Percentiles rank a stretch among this genome's conserved stretches.
Conservation (phyloP, 2,113 vertebrate genomes). For the Saimiri boliviensis region DNA sequence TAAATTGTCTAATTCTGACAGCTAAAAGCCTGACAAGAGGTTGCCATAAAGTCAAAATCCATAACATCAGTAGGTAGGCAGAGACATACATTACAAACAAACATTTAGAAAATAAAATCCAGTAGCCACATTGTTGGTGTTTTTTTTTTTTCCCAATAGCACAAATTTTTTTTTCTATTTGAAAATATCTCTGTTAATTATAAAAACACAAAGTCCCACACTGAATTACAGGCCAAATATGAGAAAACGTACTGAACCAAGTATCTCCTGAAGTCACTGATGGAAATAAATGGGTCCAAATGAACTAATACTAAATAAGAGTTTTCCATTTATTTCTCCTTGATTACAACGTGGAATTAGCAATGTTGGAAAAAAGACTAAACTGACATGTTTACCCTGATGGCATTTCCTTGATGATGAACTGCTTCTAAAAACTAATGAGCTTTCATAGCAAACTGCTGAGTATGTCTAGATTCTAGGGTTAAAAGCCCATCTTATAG, state of each 20-base stretch:
- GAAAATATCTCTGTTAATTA: slow-evolving; percentile 59
- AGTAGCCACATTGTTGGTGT: neutral
- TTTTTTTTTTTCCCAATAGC: neutral
- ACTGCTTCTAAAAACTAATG: slow-evolving; percentile 68
- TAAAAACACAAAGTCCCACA: slow-evolving; percentile 17
- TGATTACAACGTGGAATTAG: slow-evolving; percentile 45
- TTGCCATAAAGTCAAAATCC: slow-evolving; percentile 41
- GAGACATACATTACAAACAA: slow-evolving; percentile 14
- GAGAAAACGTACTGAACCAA: neutral
- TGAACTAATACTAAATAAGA: slow-evolving; percentile 26
- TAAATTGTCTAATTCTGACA: slow-evolving; percentile 52
- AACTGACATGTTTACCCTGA: slow-evolving; percentile 50
- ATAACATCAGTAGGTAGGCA: slow-evolving; percentile 19
- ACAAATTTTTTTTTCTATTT: slow-evolving; percentile 33
- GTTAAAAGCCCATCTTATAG: slow-evolving; percentile 77
- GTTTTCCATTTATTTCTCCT: slow-evolving; percentile 33
- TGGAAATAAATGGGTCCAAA: slow-evolving; percentile 20
- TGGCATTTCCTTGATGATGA: neutral
- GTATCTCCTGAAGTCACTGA: neutral
- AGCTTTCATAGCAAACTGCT: slow-evolving; percentile 42
- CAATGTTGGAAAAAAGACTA: slow-evolving; percentile 10
- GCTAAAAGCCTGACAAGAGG: neutral
- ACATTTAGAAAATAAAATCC: slow-evolving; percentile 55
- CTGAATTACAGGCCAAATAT: neutral
- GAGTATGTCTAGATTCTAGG: slow-evolving; percentile 49